These are phyloP conservation scores for Parazoanthus swiftii DNA, from an alignment of 92 coral and sea anemone genomes.

Conservation along the genomic window DNA sequence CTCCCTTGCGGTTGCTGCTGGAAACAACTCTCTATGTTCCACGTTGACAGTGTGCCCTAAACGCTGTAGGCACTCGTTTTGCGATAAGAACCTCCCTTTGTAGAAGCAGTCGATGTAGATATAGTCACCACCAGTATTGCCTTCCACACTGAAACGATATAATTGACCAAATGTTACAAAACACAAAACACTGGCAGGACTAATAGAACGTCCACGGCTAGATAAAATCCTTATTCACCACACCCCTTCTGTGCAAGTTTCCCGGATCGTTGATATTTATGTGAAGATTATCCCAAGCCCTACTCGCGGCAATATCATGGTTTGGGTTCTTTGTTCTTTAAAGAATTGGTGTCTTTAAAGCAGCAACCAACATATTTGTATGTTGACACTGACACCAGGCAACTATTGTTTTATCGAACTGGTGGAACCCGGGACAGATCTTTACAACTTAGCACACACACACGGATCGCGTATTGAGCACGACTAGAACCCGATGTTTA, in stretches of 20 bases:
- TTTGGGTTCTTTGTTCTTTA: too few species aligned
- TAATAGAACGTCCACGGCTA: too few species aligned
- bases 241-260: too few species aligned
- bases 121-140: slow-evolving; percentile 34
- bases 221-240: too few species aligned
- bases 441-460: not conserved
- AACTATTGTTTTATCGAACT: too few species aligned
- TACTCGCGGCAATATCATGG: too few species aligned
- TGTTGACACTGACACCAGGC: too few species aligned
- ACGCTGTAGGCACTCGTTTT: slow-evolving; percentile 56
- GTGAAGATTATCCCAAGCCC: too few species aligned
- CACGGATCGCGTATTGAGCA: not conserved
- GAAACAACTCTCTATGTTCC: slow-evolving; percentile 24
- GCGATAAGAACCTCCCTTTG: slow-evolving; percentile 66
- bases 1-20: slow-evolving; percentile 72
- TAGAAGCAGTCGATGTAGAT: slow-evolving; percentile 82
- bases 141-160: slow-evolving; percentile 42
- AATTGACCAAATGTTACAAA: not conserved
- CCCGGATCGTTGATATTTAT: too few species aligned
- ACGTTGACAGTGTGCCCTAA: slow-evolving; percentile 29
- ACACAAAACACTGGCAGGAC: not conserved
- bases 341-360: too few species aligned
- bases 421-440: not conserved
- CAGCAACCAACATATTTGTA: too few species aligned
- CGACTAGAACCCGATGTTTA: not conserved